phyloP scores from a whole-genome alignment of 2,888 invertebrate species.

The Cyclophora albipunctata region DNA sequence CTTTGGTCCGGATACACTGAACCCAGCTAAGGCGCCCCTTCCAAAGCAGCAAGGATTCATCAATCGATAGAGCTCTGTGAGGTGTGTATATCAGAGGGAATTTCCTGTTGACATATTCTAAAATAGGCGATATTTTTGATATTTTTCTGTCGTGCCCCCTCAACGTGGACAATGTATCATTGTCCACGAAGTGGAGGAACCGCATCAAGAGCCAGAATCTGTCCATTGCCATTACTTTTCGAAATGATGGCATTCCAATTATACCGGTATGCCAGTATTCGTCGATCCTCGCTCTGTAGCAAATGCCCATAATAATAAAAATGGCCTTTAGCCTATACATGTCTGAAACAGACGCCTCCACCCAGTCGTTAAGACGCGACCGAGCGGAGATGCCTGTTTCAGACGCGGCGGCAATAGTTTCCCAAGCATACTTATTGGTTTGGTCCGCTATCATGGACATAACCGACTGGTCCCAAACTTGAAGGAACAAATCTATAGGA shows the following conservation, averaged over 20 bases:
- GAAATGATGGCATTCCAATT: constrained; percentile 9
- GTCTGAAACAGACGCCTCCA: constrained; percentile 8
- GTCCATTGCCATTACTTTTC: constrained; percentile 6
- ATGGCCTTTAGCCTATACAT: constrained; percentile 2
- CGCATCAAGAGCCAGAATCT: constrained; percentile 5
- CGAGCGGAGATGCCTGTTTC: constrained; percentile 6
- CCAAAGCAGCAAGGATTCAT: not conserved
- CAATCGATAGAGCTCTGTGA: constrained; percentile 8
- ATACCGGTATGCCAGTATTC: constrained; percentile 13
- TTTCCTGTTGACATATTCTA: constrained; percentile 8
- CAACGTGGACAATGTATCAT: not conserved
- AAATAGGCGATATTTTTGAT: constrained; percentile 9
- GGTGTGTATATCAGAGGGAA: constrained; percentile 7
- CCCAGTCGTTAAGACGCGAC: constrained; percentile 9
- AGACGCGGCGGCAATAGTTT: constrained; percentile 4
- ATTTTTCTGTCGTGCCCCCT: constrained; percentile 4
- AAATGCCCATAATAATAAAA: constrained; percentile 4
- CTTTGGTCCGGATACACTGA: constrained; percentile 28
- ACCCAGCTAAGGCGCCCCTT: constrained; percentile 7
- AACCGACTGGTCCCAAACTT: constrained; percentile 6
- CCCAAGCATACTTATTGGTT: constrained; percentile 12
- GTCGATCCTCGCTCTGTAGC: constrained; percentile 1
- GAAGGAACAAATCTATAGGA: constrained; percentile 4
- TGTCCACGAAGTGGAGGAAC: constrained; percentile 15
- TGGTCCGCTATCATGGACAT: constrained; percentile 6